Evolutionary conservation across 1,140 invertebrate species (phyloP), one percentile per base, ranked within the genome.

Genomic region (Wasmannia auropunctata): DNA sequence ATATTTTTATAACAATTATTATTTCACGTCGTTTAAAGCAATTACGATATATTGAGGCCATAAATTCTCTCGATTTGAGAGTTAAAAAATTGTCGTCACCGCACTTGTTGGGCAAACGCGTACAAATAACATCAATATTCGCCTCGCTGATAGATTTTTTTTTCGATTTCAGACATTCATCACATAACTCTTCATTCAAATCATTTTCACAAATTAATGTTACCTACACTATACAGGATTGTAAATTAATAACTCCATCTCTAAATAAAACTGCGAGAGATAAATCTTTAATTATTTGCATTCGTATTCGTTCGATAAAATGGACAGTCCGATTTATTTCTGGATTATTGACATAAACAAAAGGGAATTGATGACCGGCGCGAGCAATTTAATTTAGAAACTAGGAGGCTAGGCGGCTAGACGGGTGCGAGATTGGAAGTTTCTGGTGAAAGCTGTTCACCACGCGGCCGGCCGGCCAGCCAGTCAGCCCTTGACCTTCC

Each of bases 401-500:
- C 63, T 46, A 25, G 49, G 10, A 22, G 34, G 22, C 22, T 49
- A 22, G 4, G 25, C 34, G 22, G 7, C 25, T 58, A 31, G 43
- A n/a, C n/a, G 14, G 0, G 0, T n/a, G 40, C 2, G 8, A 54
- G 79, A 74, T 89, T 80, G 86, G 19, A 74, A 80, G 67, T 90
- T 90, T 87, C 86, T 90, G 90, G 92, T 92, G 93, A 93, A 93
- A 93, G 93, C 88, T 62, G 67, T 60, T 60, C 28, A 54, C 28
- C 51, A 80, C 31, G 16, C 40, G 34, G 62, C 25, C 46, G 46
- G 22, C 10, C 62, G 67, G 37, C 46, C 46, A 28, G 46, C 62
- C 63, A 70, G 79, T 40, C 75, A 93, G 94, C 94, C 94, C 94
- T 95, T 95, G 94, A 94, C 94, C 94, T 95, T 95, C 93, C 91